A percentile compares a stretch with the other conserved stretches of the same genome.
These are phyloP conservation scores for Polypedilum vanderplanki DNA, from an alignment of 1,140 invertebrate genomes.

Conservation along the genomic window DNA sequence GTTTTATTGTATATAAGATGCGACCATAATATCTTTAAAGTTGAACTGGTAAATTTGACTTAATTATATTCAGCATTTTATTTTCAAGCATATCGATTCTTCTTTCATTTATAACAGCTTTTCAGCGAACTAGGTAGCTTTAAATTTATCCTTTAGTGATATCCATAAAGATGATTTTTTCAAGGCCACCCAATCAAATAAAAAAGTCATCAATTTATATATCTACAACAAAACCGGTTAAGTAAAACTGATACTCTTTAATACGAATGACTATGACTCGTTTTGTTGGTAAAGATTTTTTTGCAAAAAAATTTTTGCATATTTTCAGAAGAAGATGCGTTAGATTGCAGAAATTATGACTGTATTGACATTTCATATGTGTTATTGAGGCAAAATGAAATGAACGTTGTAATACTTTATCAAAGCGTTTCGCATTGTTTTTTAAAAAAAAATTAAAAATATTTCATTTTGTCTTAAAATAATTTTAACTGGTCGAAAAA, in stretches of 20 bases:
- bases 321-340: background rate
- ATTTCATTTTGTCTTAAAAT: too few relatives aligned
- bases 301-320: background rate
- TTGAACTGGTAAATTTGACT: background rate
- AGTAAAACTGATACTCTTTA: background rate
- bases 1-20: background rate
- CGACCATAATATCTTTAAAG: too few relatives aligned
- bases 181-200: background rate
- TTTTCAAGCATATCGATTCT: too few relatives aligned
- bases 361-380: background rate
- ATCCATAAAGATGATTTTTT: background rate
- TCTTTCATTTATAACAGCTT: too few relatives aligned
- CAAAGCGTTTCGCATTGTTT: too few relatives aligned
- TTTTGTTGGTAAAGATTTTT: background rate
- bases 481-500: too few relatives aligned
- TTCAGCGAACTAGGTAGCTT: too few relatives aligned
- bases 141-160: too few relatives aligned
- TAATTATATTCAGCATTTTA: too few relatives aligned
- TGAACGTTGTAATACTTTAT: too few relatives aligned
- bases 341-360: background rate
- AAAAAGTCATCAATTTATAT: constrained; percentile 6
- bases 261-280: background rate
- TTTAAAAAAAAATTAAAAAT: too few relatives aligned
- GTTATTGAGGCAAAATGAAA: background rate
- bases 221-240: background rate